A percentile compares a stretch with the other conserved stretches of the same genome.
phyloP scores from a whole-genome alignment of 2,888 invertebrate genomes.

The Luffia ferchaultella region DNA sequence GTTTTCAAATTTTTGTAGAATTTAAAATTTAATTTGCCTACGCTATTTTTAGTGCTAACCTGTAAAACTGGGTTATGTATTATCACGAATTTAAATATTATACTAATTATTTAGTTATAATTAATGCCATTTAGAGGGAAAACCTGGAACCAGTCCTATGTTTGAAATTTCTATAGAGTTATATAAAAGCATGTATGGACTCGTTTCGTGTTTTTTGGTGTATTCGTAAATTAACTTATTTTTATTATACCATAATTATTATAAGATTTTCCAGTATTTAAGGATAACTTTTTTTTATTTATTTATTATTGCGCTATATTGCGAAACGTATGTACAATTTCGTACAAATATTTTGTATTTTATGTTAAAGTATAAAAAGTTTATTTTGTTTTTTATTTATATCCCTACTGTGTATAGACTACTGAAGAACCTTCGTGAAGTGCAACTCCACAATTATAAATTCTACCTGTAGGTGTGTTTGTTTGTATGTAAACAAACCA shows the following conservation, averaged over 20 bases:
- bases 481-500: no score
- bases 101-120: slow-evolving; percentile 11
- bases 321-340: slow-evolving; percentile 10
- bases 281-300: slow-evolving; percentile 9
- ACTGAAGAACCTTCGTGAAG: no score
- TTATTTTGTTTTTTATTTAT: no score
- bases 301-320: slow-evolving; percentile 6
- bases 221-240: slow-evolving; percentile 5
- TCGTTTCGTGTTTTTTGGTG: neutral
- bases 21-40: slow-evolving; percentile 1
- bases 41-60: slow-evolving; percentile 8
- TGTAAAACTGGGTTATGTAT: slow-evolving; percentile 8
- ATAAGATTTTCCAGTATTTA: slow-evolving; percentile 18
- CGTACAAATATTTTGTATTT: slow-evolving; percentile 10
- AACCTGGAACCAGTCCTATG: slow-evolving; percentile 19
- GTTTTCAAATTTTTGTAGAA: neutral
- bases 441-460: no score
- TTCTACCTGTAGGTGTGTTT: no score
- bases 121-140: slow-evolving; percentile 16
- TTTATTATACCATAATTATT: slow-evolving; percentile 4
- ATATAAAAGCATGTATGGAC: neutral
- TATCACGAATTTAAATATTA: slow-evolving; percentile 8
- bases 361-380: slow-evolving; percentile 9
- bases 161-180: slow-evolving; percentile 15
- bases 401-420: no score